Evolutionary conservation across 2,113 vertebrate genomes (phyloP).

Genomic region (Bucco capensis): DNA sequence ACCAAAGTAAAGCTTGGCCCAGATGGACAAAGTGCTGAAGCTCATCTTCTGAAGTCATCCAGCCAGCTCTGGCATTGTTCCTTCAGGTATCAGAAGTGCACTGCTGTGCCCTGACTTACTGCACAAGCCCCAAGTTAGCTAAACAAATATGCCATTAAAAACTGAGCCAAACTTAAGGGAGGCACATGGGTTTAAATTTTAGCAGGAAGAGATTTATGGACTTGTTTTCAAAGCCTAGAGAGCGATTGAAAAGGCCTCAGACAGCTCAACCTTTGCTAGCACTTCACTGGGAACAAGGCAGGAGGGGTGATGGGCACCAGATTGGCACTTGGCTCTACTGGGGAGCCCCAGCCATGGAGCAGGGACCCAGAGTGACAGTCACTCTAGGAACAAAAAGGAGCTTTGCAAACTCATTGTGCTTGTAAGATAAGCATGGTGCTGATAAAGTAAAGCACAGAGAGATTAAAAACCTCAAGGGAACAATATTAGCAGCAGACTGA

Average conservation of each 20-base stretch:
- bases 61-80: rapidly evolving
- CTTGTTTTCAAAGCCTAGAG: background rate
- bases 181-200: background rate
- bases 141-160: background rate
- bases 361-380: background rate
- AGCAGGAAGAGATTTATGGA: constrained; percentile 12
- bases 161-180: background rate
- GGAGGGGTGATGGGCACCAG: background rate
- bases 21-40: background rate
- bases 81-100: background rate
- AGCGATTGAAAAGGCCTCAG: background rate
- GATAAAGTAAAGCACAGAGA: constrained; percentile 28
- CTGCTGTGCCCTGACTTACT: background rate
- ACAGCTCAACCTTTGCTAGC: background rate
- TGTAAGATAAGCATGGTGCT: background rate
- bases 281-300: background rate
- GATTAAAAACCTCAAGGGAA: background rate
- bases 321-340: background rate
- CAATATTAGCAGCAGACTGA: background rate
- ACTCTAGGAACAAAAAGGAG: background rate
- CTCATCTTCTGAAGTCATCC: background rate
- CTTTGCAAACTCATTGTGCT: background rate
- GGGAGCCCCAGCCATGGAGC: background rate
- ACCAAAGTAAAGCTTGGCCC: background rate
- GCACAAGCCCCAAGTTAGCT: background rate